A percentile compares a stretch with the other conserved stretches of the same genome.
These are phyloP conservation scores for Heterocephalus glaber DNA, from an alignment of 2,113 vertebrate species.

Conservation along the genomic window DNA sequence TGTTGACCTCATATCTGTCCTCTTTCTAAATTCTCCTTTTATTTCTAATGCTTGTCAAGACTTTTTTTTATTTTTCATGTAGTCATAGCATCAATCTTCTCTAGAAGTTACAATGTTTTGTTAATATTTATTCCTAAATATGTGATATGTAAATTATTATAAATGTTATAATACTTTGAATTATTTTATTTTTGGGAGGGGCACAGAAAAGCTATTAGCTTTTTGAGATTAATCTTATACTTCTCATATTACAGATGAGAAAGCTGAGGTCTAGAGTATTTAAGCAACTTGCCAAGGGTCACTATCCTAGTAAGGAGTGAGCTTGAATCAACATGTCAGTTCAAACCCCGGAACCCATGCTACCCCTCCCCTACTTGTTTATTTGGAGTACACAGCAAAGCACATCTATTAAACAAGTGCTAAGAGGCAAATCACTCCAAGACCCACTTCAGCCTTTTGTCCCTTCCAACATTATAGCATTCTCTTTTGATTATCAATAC, in stretches of 20 bases:
- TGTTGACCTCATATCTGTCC: neutral
- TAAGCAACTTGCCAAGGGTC: neutral
- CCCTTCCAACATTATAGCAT: neutral
- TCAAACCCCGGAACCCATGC: neutral
- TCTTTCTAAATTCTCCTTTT: slow-evolving; percentile 17
- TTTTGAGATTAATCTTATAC: neutral
- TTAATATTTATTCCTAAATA: slow-evolving; percentile 21
- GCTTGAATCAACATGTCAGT: neutral
- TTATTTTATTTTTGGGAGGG: neutral
- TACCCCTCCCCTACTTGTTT: neutral
- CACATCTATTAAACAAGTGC: neutral
- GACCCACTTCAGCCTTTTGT: neutral
- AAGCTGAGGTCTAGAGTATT: neutral
- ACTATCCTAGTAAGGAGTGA: neutral
- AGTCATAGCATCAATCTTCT: neutral
- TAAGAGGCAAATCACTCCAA: neutral
- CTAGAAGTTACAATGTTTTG: slow-evolving; percentile 44
- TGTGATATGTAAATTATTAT: neutral
- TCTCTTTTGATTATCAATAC: neutral
- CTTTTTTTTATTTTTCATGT: neutral
- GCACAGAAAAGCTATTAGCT: neutral
- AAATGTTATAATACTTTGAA: neutral
- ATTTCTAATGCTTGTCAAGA: slow-evolving; percentile 26
- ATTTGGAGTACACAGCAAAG: neutral
- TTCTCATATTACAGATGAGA: neutral